These are phyloP conservation scores for Pantala flavescens DNA, from an alignment of 1,140 invertebrate genomes.

Conservation along the genomic window DNA sequence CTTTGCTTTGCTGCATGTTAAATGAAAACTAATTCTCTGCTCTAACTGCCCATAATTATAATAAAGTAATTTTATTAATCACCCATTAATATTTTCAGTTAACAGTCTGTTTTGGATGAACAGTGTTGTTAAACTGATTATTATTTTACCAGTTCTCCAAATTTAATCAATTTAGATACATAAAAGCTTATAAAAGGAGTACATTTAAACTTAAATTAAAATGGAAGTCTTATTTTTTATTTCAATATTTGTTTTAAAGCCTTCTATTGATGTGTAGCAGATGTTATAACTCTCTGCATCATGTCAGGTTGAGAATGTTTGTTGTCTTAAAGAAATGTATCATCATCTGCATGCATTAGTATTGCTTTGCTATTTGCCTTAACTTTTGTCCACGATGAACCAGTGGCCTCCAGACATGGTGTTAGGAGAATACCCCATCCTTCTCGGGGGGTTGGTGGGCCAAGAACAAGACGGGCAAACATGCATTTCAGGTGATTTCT, in stretches of 20 bases:
- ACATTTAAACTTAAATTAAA: no score
- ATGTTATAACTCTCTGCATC: not conserved
- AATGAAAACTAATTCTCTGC: not conserved
- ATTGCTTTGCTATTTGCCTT: slow-evolving; percentile 38
- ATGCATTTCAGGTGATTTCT: slow-evolving; percentile 71
- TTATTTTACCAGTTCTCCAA: no score
- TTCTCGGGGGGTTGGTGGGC: slow-evolving; percentile 59
- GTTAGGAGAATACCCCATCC: slow-evolving; percentile 78
- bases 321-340: not conserved
- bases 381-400: slow-evolving; percentile 64
- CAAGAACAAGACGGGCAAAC: slow-evolving; percentile 64
- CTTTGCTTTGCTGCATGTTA: not conserved
- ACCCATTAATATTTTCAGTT: not conserved
- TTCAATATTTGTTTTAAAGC: no score
- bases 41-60: not conserved
- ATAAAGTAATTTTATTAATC: not conserved
- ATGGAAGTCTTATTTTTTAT: no score
- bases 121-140: no score
- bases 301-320: not conserved
- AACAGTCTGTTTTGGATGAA: no score
- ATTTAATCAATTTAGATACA: no score
- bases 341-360: not conserved
- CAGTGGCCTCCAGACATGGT: slow-evolving; percentile 65
- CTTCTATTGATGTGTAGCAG: not conserved
- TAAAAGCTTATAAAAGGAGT: no score